Base-by-base conservation (phyloP, 2,888 invertebrate genomes). In the Ceriagrion tenellum region DNA sequence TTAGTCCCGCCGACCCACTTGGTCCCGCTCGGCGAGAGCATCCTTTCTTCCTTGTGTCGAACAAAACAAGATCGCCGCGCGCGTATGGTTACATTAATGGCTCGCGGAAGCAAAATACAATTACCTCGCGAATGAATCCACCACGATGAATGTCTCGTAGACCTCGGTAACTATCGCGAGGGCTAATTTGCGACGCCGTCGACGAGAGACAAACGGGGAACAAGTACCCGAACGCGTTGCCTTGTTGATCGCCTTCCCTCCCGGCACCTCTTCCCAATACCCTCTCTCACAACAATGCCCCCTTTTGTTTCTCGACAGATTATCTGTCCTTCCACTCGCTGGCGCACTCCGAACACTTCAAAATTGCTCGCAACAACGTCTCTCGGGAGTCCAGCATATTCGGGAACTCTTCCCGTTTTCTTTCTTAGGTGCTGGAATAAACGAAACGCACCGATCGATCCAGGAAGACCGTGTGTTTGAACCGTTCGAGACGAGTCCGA, bases 101-200 rank as follows among this genome's bases (percentile, higher is more conserved):
- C 26, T 13, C 89, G 89, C 89, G 55, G 47, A 47, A 20, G 74
- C 81, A 81, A 81, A 93, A 74, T 63, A 40, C 93, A 63, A 69
- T 63, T 30, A 35, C 40, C 47, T 18, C 47, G 47, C 69, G 81
- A 81, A 93, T 74, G 93, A 93, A 74, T 93, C n/a, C n/a, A 4
- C 18, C 59, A 40, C 69, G 74, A 69, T 63, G 56, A 69, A 93
- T n/a, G 47, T 69, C 93, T 69, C 40, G 40, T 6, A 81, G 81
- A 23, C 59, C 63, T 93, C 74, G 69, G 81, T 47, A 93, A 93
- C 93, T n/a, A 93, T 93, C 93, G 93, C 69, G 13, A 47, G 47
- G 12, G 93, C 74, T 93, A 93, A 93, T 93, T 93, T 93, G 69
- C 35, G 93, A 74, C 47, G 93, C 69, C 69, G 63, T 26, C 26